phyloP scores from a whole-genome alignment of 2,113 vertebrate genomes.

The Xiphophorus hellerii region DNA sequence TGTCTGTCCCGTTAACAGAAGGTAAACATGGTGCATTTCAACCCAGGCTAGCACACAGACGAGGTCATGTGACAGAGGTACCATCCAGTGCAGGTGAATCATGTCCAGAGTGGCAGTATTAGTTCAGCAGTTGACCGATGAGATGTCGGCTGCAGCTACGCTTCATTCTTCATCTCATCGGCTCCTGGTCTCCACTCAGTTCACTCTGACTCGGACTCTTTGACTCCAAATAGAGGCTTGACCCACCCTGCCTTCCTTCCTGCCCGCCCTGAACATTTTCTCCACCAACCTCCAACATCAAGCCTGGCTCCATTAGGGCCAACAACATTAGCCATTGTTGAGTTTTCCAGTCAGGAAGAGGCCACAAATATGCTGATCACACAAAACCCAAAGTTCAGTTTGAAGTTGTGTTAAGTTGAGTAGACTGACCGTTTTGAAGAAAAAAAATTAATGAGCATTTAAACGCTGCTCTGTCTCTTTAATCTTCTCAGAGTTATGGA shows the following conservation, averaged over 20 bases:
- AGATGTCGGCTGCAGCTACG: neutral
- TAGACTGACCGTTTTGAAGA: neutral
- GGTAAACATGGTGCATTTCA: neutral
- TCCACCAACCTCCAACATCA: neutral
- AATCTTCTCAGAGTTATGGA: neutral
- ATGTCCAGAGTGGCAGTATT: neutral
- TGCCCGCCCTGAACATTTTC: neutral
- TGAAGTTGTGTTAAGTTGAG: neutral
- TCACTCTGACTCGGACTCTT: neutral
- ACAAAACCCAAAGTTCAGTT: neutral
- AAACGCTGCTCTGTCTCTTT: neutral
- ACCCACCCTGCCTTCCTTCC: neutral
- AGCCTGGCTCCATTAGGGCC: neutral
- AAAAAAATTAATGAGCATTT: neutral
- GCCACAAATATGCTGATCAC: neutral
- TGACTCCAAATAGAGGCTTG: neutral
- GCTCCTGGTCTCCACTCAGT: neutral
- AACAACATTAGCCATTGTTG: neutral
- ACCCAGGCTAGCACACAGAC: neutral
- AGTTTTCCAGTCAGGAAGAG: slow-evolving; percentile 1
- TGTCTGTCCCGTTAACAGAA: neutral
- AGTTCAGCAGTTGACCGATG: neutral
- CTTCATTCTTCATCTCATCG: neutral
- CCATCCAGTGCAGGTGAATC: neutral
- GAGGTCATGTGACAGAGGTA: neutral